Evolutionary conservation across 2,888 invertebrate genomes (phyloP).

Genomic region (Caenorhabditis wallacei): DNA sequence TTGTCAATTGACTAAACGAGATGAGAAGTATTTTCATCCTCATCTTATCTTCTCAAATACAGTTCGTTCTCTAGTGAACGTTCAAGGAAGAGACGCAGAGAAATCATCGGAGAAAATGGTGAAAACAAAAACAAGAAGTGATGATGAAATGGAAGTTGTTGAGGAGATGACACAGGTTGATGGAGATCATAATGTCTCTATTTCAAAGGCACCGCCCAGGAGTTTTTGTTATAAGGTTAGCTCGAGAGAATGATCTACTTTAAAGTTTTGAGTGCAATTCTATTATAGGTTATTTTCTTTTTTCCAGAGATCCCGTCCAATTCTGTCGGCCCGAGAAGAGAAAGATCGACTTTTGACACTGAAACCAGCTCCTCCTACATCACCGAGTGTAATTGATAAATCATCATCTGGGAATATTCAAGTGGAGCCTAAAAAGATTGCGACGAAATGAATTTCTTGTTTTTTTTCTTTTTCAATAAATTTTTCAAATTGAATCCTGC

Average conservation of each 20-base stretch:
- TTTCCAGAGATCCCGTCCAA: constrained; percentile 35
- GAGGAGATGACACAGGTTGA: constrained; percentile 23
- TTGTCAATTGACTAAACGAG: constrained; percentile 2
- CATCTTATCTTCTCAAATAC: constrained; percentile 43
- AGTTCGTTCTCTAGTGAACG: constrained; percentile 36
- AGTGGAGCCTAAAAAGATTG: no score
- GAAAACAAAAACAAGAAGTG: neutral
- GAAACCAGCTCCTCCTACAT: neutral
- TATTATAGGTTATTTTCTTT: no score
- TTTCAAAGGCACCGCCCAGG: neutral
- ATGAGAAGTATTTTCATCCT: constrained; percentile 38
- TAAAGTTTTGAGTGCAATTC: no score
- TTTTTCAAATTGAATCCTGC: no score
- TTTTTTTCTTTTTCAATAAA: no score
- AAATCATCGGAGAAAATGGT: neutral
- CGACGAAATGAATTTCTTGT: no score
- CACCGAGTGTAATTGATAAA: neutral
- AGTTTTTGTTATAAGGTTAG: constrained; percentile 7
- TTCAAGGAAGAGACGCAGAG: constrained; percentile 10
- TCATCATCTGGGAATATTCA: neutral
- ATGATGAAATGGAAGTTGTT: neutral
- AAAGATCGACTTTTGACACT: neutral
- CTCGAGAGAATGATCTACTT: no score
- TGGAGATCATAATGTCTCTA: neutral
- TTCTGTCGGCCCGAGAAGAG: constrained; percentile 29